phyloP scores from a whole-genome alignment of 2,797 vertebrate species.

The Halcyon smyrnensis region DNA sequence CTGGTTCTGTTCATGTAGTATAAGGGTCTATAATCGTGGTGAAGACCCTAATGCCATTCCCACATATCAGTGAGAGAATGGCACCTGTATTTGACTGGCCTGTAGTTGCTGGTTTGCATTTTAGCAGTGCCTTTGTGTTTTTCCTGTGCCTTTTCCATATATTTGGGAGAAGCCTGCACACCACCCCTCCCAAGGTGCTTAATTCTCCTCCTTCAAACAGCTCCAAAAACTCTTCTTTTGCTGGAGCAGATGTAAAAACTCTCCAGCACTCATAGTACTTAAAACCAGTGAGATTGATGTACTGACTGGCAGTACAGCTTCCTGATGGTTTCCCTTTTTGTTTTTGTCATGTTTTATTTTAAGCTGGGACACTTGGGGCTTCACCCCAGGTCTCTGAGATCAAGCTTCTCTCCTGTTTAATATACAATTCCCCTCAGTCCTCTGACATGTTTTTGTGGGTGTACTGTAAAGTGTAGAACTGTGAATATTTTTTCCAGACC shows the following conservation, averaged over 20 bases:
- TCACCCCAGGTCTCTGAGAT: background rate
- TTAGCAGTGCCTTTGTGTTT: background rate
- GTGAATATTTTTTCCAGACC: background rate
- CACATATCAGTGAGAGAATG: accelerated
- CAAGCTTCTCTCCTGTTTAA: background rate
- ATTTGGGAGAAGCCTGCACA: background rate
- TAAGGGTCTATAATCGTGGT: background rate
- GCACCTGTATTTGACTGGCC: background rate
- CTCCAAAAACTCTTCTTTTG: background rate
- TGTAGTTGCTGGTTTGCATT: background rate
- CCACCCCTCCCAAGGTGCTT: background rate
- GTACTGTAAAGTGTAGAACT: background rate
- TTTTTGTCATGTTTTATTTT: background rate
- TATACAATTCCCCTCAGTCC: background rate
- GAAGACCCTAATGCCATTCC: background rate
- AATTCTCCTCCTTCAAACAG: background rate
- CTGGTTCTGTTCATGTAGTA: background rate
- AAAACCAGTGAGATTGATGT: background rate
- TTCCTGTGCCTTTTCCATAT: background rate
- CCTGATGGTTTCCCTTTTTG: background rate
- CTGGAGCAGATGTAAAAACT: background rate
- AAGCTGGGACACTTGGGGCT: background rate
- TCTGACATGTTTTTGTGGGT: background rate
- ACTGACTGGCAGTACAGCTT: background rate
- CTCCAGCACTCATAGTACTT: background rate